Evolutionary conservation across 2,113 vertebrate genomes (phyloP), one percentile per base, ranked within the genome.

Genomic region (Strigops habroptila): DNA sequence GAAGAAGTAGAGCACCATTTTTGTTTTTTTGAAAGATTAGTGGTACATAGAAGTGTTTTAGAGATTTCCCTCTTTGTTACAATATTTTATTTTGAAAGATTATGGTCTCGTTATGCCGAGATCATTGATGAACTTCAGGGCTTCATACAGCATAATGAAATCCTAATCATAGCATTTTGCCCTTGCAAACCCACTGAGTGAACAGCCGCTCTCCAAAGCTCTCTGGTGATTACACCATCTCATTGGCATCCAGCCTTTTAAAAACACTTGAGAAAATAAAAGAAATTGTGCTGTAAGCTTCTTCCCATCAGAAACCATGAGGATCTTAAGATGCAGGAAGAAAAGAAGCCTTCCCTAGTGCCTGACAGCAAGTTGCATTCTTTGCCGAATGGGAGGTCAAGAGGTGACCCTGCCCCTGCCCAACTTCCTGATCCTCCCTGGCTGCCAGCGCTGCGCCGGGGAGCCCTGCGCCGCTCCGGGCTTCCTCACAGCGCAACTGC

Each of bases 371-470:
- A 91, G 87, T 62, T 74, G 67, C 87, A 96, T 95, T 96, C 95
- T 82, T 95, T 76, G 78, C 82, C 1, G 25, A 79, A 76, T 6
- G 23, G 75, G 90, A 94, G 96, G 96, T 94, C 94, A 90, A 52
- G 82, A 87, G 91, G 93, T 94, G 94, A 96, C 70, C 81, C 76
- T 89, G 93, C 86, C 71, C 91, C 95, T 97, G 91, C 89, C 89
- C 4, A 41, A 27, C 81, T 95, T 97, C 95, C 93, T 95, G 89
- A 75, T 91, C 25, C 60, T 85, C 53, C 43, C 48, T 0, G 59
- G 78, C 92, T 91, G 90, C 90, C 92, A 80, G 68, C 0, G 6
- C 85, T 7, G 68, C 1, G 70, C 85, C 53, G 60, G 79, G 86
- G 79, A 95, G 93, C 77, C 76, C 91, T 39, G 93, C 12, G 89